phyloP scores from a whole-genome alignment of 2,888 invertebrate species.

The Cantharis rufa region DNA sequence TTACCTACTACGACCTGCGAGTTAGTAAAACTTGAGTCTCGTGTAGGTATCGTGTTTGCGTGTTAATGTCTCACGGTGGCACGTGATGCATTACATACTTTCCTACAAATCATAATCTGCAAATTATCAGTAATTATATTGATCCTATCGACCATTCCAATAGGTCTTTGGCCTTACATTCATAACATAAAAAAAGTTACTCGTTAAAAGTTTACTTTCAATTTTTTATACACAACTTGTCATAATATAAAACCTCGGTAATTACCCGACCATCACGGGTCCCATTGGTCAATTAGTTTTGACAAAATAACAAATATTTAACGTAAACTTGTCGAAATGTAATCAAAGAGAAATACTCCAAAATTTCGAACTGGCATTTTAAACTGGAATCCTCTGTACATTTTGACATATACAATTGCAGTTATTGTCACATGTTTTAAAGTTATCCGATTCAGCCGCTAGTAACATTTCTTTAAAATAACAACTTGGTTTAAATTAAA shows the following conservation, averaged over 20 bases:
- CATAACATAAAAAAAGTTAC: not conserved
- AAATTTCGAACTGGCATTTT: too few species aligned
- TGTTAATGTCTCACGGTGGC: constrained; percentile 30
- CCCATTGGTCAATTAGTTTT: not conserved
- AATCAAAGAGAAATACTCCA: too few species aligned
- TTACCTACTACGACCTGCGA: constrained; percentile 25
- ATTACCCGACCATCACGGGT: not conserved
- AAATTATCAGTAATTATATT: constrained; percentile 37
- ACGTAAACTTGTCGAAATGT: not conserved
- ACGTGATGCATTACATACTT: constrained; percentile 33
- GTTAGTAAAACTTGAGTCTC: constrained; percentile 29
- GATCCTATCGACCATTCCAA: constrained; percentile 31
- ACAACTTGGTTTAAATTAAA: too few species aligned
- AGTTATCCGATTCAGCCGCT: too few species aligned
- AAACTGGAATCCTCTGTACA: too few species aligned
- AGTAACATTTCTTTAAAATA: too few species aligned
- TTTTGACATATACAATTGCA: too few species aligned
- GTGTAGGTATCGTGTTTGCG: constrained; percentile 34
- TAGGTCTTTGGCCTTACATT: constrained; percentile 34
- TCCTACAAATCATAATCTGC: constrained; percentile 38
- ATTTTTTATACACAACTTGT: not conserved
- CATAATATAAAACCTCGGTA: not conserved
- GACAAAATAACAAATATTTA: not conserved
- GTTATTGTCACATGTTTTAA: too few species aligned
- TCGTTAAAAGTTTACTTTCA: not conserved